These are phyloP conservation scores for Patella pellucida DNA, from an alignment of 2,888 invertebrate species.

Conservation along the genomic window DNA sequence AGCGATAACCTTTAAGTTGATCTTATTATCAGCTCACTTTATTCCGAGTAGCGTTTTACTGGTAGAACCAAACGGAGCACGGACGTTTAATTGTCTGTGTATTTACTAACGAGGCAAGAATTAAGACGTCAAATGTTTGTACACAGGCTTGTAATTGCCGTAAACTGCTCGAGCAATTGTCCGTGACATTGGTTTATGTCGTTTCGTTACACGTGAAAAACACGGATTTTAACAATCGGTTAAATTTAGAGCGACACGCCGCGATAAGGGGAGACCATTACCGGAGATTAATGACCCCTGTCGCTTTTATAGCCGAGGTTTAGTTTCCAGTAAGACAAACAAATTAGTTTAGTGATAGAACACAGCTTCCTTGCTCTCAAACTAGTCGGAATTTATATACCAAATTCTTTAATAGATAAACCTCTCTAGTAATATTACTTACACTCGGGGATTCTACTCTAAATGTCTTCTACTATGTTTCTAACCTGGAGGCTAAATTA, in stretches of 20 bases:
- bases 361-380: not conserved
- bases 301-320: not conserved
- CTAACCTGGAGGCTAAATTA: too few species aligned
- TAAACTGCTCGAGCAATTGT: not conserved
- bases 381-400: not conserved
- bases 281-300: not conserved
- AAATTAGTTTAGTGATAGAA: not conserved
- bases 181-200: not conserved
- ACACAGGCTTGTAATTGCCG: not conserved
- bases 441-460: too few species aligned
- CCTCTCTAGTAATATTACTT: too few species aligned
- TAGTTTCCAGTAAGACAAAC: not conserved
- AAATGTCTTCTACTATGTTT: too few species aligned
- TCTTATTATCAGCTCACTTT: too few species aligned
- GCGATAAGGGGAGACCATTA: not conserved
- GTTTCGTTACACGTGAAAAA: constrained; percentile 5
- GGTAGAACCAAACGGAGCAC: too few species aligned
- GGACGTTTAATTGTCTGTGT: too few species aligned
- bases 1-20: too few species aligned
- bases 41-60: too few species aligned
- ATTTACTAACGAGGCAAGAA: too few species aligned
- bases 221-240: constrained; percentile 1
- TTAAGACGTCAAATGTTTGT: not conserved
- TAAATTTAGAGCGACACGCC: not conserved
- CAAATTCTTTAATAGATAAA: not conserved